Evolutionary conservation across 2,888 invertebrate genomes (phyloP), one percentile per base, ranked within the genome.

Genomic region (Heliconius ismenius): DNA sequence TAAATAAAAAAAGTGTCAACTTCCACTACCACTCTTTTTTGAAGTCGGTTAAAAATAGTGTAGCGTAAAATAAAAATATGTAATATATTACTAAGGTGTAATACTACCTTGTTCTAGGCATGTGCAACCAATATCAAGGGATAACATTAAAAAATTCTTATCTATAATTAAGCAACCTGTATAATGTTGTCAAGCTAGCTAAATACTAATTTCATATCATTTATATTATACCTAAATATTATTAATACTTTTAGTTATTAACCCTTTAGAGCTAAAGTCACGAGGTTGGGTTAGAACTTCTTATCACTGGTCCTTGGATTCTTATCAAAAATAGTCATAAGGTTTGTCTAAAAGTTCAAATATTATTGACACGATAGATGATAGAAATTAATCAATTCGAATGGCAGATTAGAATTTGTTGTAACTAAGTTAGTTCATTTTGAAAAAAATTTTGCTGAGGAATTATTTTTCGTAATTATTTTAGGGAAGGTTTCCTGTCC

Each of bases 301-400:
- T 49, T 49, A 49, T 73, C 62, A 63, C 63, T 62, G 43, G 36
- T 58, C 60, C 60, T 72, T 36, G 24, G 62, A 60, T 28, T 26
- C 21, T 43, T 63, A 63, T 28, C 62, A 73, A 62, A 62, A 63
- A 26, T 1, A 63, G 49, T 49, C 39, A 18, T 36, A 58, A 58
- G 10, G 10, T 58, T 58, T 58, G 49, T 58, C n/a, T 54, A n/a
- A 58, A n/a, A n/a, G 58, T n/a, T 58, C n/a, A 58, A 58, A 11
- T 2, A 58, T 58, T 58, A 58, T 10, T 58, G 10, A n/a, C n/a
- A 58, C 21, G 10, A 58, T 11, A 58, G 4, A 58, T 58, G 58
- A 58, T n/a, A 58, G n/a, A 58, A 58, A 58, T n/a, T 58, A 58
- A 58, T n/a, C n/a, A 58, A 58, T 58, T 58, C 58, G n/a, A 58